phyloP scores from a whole-genome alignment of 2,888 invertebrate species.

The Odontothrips loti region DNA sequence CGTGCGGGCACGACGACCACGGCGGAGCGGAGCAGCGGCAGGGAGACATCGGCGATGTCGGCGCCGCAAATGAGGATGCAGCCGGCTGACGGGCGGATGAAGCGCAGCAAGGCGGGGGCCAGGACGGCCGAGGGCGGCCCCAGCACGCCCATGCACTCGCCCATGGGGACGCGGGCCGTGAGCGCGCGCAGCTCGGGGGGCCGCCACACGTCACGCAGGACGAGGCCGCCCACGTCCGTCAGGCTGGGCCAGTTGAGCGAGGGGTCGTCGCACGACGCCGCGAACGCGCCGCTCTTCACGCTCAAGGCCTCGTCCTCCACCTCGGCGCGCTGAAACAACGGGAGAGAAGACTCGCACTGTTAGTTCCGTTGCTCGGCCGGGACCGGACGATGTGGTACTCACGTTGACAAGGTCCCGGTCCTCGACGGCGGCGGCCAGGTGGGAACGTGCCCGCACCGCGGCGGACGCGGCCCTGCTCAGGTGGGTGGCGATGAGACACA shows the following conservation, averaged over 20 bases:
- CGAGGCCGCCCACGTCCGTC: not conserved
- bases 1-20: not conserved
- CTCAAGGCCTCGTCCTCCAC: conserved; percentile 6
- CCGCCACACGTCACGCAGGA: conserved; percentile 13
- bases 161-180: not conserved
- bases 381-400: not conserved
- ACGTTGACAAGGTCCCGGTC: conserved; percentile 7
- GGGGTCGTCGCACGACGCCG: not conserved
- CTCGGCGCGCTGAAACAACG: not conserved
- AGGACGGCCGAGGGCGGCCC: not conserved
- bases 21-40: conserved; percentile 8
- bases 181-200: conserved; percentile 15
- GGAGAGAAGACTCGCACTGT: not conserved
- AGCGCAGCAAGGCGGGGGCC: not conserved
- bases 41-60: not conserved
- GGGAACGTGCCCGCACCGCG: not conserved
- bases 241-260: conserved; percentile 7
- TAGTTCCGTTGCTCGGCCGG: not conserved
- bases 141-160: conserved; percentile 21
- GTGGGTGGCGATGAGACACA: conserved; percentile 12
- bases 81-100: conserved; percentile 1
- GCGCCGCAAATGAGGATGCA: not conserved
- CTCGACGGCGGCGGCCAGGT: not conserved
- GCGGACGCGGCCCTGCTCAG: not conserved
- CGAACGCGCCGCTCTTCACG: conserved; percentile 4